Conservation (phyloP, 2,888 invertebrate genomes). For the Eumacrocentrus americanus region DNA sequence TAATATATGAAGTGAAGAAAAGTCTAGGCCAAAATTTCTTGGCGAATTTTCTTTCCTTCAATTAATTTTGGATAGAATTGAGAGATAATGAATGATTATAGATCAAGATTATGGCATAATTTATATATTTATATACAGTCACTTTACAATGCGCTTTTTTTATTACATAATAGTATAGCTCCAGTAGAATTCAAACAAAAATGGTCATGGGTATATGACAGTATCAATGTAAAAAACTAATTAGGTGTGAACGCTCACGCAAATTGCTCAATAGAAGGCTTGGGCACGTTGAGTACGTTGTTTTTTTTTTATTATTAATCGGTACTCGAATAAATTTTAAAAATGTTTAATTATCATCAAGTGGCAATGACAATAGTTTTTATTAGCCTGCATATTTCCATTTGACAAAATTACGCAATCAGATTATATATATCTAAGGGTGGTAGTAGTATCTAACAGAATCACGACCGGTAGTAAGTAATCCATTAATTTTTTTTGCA, state of each 20-base stretch:
- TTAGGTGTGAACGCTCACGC: slow-evolving; percentile 43
- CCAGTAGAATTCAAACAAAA: slow-evolving; percentile 44
- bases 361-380: not conserved
- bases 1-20: no score
- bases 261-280: not conserved
- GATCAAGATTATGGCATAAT: slow-evolving; percentile 39
- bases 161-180: slow-evolving; percentile 50
- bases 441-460: slow-evolving; percentile 10
- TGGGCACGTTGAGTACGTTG: not conserved
- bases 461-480: not conserved
- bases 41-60: no score
- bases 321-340: not conserved
- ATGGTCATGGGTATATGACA: slow-evolving; percentile 46
- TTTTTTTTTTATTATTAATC: not conserved
- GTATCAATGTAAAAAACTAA: slow-evolving; percentile 56
- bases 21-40: no score
- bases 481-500: not conserved
- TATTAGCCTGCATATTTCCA: not conserved
- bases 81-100: not conserved
- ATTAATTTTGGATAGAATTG: not conserved
- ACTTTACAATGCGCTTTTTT: slow-evolving; percentile 60
- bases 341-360: not conserved
- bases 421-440: not conserved
- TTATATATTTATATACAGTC: slow-evolving; percentile 59
- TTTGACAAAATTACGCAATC: not conserved